Evolutionary conservation across 2,888 invertebrate genomes (phyloP).

Genomic region (Epiblema foenella): DNA sequence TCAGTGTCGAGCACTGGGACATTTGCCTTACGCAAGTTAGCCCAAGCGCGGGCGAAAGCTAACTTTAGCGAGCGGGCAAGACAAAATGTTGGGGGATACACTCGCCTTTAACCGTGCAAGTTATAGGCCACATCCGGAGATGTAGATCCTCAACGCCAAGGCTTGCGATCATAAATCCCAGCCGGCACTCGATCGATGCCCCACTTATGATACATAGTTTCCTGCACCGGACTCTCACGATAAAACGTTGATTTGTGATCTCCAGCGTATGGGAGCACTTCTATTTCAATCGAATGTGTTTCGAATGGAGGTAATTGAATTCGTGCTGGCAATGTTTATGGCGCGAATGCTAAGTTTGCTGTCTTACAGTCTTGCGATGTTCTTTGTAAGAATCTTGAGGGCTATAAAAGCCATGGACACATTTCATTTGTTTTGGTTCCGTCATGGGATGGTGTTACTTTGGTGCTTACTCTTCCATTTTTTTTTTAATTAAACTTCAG

Average conservation of each 20-base stretch:
- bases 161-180: constrained; percentile 66
- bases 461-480: too few relatives aligned
- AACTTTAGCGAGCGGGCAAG: too few relatives aligned
- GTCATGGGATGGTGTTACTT: too few relatives aligned
- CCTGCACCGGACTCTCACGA: constrained; percentile 63
- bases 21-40: too few relatives aligned
- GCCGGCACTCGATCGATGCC: constrained; percentile 66
- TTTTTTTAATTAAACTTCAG: too few relatives aligned
- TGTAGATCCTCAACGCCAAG: constrained; percentile 45
- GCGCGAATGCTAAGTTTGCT: constrained; percentile 6
- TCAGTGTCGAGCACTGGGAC: too few relatives aligned
- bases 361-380: neutral
- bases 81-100: too few relatives aligned
- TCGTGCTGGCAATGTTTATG: constrained; percentile 38
- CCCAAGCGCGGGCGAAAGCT: too few relatives aligned
- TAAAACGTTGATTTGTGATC: constrained; percentile 70
- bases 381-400: neutral
- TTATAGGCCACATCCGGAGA: constrained; percentile 49
- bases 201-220: constrained; percentile 75
- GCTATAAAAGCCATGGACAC: neutral
- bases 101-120: too few relatives aligned
- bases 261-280: constrained; percentile 48
- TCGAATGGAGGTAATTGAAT: constrained; percentile 46
- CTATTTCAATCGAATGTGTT: constrained; percentile 44
- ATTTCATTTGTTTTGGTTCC: too few relatives aligned